Base-by-base conservation (phyloP, 1,140 invertebrate species). In the Prorops nasuta region DNA sequence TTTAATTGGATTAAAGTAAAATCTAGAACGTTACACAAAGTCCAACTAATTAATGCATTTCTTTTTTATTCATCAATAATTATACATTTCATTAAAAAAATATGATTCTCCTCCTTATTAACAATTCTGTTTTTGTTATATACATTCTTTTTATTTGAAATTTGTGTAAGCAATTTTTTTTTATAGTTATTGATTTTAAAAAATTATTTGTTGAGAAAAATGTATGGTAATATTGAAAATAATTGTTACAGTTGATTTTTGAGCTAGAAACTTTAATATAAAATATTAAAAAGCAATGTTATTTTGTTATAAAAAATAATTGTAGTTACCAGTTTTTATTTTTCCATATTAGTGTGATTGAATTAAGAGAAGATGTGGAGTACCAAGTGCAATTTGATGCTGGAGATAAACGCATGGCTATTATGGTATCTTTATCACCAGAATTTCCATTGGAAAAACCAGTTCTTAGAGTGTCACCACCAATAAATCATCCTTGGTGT, bases 401-500 rank as follows among this genome's bases (percentile, higher is more conserved):
- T 42, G 82, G 82, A 36, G 79, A 79, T 9, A 81, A 79, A 49
- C 79, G 81, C 60, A 83, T 89, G 69, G 79, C 79, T 49, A 72
- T 90, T 58, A 80, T 81, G 64, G 81, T 90, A 15, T 74, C 81
- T 9, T 59, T 90, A 40, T 73, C 80, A 12, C 79, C 81, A 9
- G 83, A 89, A 49, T 90, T 90, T 77, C 88, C 88, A 32, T 78
- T 85, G 64, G 85, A 87, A 61, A 87, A 86, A 59, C 88, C 88
- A 21, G 76, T 82, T 22, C 80, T 90, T 39, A 81, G 80, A 60
- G 78, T 90, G 17, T 81, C 80, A 42, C 88, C 87, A 2, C 66
- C 77, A 12, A 74, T 89, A 44, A 70, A 72, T 3, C 88, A 90
- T 73, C 81, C 81, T 2, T 90, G 87, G 87, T 79, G 88, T 6